phyloP scores from a whole-genome alignment of 2,113 vertebrate species.

The Microcebus lehilahytsara region DNA sequence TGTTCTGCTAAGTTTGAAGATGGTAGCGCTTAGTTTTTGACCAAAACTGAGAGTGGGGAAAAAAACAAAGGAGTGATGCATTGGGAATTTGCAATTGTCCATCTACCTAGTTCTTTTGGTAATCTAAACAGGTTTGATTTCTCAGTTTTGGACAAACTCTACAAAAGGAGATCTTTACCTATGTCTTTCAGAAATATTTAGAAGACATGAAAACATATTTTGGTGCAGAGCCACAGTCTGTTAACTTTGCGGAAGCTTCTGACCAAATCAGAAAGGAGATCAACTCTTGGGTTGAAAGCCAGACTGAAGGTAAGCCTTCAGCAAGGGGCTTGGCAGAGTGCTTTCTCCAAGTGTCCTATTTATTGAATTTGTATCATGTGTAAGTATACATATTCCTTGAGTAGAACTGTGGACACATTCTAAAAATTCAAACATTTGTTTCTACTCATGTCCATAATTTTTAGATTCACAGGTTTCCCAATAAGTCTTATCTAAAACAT shows the following conservation, averaged over 20 bases:
- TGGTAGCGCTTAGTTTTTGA: neutral
- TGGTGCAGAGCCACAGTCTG: slow-evolving; percentile 72
- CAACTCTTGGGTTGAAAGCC: slow-evolving; percentile 82
- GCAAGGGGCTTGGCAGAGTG: rapidly evolving
- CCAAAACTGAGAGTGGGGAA: neutral
- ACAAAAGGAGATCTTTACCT: neutral
- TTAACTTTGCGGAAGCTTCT: slow-evolving; percentile 75
- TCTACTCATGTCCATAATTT: neutral
- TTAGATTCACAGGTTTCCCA: neutral
- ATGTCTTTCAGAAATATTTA: slow-evolving; percentile 80
- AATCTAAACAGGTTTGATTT: neutral
- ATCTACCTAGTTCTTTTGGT: neutral
- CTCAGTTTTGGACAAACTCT: neutral
- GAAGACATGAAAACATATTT: slow-evolving; percentile 81
- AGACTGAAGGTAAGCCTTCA: slow-evolving; percentile 81
- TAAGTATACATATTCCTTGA: neutral
- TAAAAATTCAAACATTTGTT: neutral
- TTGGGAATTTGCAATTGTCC: neutral
- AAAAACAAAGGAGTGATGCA: neutral
- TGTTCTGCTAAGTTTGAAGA: neutral
- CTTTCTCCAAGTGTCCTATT: neutral
- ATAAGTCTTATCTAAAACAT: neutral
- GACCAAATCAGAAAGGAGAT: slow-evolving; percentile 79
- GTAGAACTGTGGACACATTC: neutral
- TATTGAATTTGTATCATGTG: too few species aligned